Evolutionary conservation across 2,888 invertebrate species (phyloP), one percentile per base, ranked within the genome.

Genomic region (Kryphioiulus occultus): DNA sequence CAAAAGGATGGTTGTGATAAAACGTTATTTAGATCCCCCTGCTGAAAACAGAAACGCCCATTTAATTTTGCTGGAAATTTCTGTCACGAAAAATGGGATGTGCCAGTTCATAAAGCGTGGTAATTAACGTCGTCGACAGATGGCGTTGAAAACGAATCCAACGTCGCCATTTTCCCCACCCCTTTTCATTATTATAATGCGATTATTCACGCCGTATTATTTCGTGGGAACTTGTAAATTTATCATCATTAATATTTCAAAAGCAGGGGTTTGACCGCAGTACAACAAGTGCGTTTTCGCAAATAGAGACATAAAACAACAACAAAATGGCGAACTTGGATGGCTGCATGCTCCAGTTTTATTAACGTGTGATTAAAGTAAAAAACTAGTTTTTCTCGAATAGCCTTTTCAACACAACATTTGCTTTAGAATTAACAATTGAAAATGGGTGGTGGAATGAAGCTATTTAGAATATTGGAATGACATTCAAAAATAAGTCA

Each of bases 231-330:
- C 26, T 26, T 68, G 10, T 10, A 26, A 10, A 68, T 35, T 68
- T 68, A 26, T 68, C 26, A 68, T 68, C 68, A 68, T 68, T 68
- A 68, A 68, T 68, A 68, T 26, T 68, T 68, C 68, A 68, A 68
- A 68, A 68, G n/a, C 53, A 53, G 53, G 44, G 44, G 9, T 12
- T 15, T 44, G 44, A 44, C 44, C 44, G 9, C 44, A 15, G 44
- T 44, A 9, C 15, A 44, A 44, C 44, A 44, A 44, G 44, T 9
- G 15, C 10, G 10, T 4, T 4, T 9, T 15, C 44, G 15, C 44
- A 9, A 44, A 15, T n/a, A n/a, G n/a, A n/a, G n/a, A n/a, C n/a
- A n/a, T n/a, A n/a, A n/a, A n/a, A n/a, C n/a, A n/a, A n/a, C n/a
- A n/a, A n/a, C n/a, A n/a, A n/a, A n/a, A n/a, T n/a, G n/a, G n/a